phyloP scores from a whole-genome alignment of 2,797 vertebrate genomes.

The Helicolenus hilgendorfi region DNA sequence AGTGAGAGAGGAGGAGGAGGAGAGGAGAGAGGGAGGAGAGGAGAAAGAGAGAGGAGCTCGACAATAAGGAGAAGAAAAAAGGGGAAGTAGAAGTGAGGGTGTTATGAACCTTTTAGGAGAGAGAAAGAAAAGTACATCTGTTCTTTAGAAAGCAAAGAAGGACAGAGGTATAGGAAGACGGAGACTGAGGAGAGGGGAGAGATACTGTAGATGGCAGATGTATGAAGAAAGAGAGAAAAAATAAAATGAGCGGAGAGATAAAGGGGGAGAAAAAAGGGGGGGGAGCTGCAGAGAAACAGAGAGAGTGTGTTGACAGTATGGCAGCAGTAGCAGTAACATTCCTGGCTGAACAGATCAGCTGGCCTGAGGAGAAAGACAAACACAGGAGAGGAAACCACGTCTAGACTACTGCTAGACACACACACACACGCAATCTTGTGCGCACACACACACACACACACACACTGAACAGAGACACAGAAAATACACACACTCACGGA shows the following conservation, averaged over 20 bases:
- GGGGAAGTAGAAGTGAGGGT: not conserved
- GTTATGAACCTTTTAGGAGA: not conserved
- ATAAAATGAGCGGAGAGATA: constrained; percentile 37
- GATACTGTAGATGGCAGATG: constrained; percentile 29
- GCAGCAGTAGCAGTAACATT: constrained; percentile 86
- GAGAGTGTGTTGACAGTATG: constrained; percentile 75
- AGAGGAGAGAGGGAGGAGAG: not conserved
- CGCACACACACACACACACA: constrained; percentile 12
- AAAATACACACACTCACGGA: constrained; percentile 59
- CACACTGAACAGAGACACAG: constrained; percentile 10
- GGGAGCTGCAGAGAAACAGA: constrained; percentile 50
- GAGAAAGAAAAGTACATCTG: not conserved
- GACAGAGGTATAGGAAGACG: not conserved
- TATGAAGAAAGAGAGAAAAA: constrained; percentile 37
- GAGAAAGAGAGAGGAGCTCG: not conserved
- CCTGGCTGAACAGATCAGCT: constrained; percentile 88
- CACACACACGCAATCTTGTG: constrained; percentile 6
- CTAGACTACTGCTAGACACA: constrained; percentile 79
- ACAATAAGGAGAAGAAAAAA: not conserved
- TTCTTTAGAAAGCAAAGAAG: not conserved
- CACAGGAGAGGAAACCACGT: constrained; percentile 88
- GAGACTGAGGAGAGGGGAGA: not conserved
- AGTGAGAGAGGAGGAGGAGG: not conserved
- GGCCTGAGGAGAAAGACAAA: constrained; percentile 88
- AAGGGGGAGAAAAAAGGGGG: constrained; percentile 10